These are phyloP conservation scores for Pentamera pediparva DNA, from an alignment of 53 echinoderm and acorn worm species.

Conservation along the genomic window DNA sequence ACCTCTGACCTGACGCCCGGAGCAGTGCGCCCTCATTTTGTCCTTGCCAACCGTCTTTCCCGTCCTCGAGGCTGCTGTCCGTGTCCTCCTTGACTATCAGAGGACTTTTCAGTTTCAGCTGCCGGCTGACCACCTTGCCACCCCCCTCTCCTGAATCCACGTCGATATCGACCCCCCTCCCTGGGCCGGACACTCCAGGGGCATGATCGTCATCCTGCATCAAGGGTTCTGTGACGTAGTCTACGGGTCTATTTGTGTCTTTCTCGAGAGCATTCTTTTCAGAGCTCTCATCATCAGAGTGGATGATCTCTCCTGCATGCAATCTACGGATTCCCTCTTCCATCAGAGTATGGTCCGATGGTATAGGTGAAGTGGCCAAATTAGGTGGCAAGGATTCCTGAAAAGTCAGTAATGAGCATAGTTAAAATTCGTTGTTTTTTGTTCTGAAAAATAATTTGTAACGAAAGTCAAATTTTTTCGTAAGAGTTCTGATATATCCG, in stretches of 20 bases:
- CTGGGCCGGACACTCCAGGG: too few relatives aligned
- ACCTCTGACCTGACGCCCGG: neutral
- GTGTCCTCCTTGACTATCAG: slow-evolving; percentile 17
- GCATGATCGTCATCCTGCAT: slow-evolving; percentile 10
- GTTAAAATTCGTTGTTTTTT: neutral
- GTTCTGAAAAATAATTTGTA: neutral
- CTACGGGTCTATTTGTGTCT: neutral
- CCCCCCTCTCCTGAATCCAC: slow-evolving; percentile 50
- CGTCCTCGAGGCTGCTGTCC: slow-evolving; percentile 20
- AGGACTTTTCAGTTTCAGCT: slow-evolving; percentile 28
- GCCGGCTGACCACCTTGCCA: slow-evolving; percentile 37
- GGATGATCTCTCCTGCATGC: slow-evolving; percentile 24
- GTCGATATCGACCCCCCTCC: slow-evolving; percentile 27
- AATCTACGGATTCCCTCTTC: slow-evolving; percentile 61
- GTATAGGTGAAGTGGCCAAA: slow-evolving; percentile 78
- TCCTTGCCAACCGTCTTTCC: neutral
- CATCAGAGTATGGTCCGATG: slow-evolving; percentile 50
- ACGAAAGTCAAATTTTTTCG: neutral
- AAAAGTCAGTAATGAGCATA: neutral
- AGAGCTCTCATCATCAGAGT: too few relatives aligned
- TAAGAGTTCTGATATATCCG: too few relatives aligned
- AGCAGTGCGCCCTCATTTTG: neutral
- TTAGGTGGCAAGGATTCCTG: slow-evolving; percentile 70
- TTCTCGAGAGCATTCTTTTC: too few relatives aligned
- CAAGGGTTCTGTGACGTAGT: slow-evolving; percentile 30